Conservation (phyloP, 53 echinoderm and acorn worm genomes). For the Patiria pectinifera region DNA sequence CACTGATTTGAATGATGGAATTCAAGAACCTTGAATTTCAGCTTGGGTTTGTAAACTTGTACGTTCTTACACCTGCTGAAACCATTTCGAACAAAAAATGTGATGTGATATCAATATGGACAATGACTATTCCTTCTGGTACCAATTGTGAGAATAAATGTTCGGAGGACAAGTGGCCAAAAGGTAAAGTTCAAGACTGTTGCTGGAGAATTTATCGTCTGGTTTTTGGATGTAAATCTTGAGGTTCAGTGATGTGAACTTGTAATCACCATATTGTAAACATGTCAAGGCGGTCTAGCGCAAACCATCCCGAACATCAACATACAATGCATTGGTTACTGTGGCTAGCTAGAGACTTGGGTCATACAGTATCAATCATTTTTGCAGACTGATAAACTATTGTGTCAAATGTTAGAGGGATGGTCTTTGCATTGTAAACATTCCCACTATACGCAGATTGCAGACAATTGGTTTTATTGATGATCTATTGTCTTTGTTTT, state of each 20-base stretch:
- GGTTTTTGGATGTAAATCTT: not conserved
- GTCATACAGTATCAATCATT: slow-evolving; percentile 20
- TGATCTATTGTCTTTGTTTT: too few species aligned
- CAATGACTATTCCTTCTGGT: too few species aligned
- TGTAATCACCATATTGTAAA: not conserved
- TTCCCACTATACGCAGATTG: not conserved
- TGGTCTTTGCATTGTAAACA: not conserved
- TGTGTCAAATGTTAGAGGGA: slow-evolving; percentile 5
- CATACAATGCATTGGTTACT: slow-evolving; percentile 14
- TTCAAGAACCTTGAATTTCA: too few species aligned
- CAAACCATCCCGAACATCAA: not conserved
- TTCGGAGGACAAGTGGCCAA: not conserved
- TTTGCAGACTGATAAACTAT: too few species aligned
- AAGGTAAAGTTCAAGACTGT: not conserved
- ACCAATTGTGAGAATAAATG: too few species aligned
- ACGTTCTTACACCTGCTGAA: too few species aligned
- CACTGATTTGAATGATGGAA: too few species aligned
- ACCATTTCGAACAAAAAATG: too few species aligned
- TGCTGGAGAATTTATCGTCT: not conserved
- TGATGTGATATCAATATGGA: too few species aligned
- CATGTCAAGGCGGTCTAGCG: not conserved
- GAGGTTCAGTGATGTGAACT: not conserved
- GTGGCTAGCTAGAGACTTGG: not conserved
- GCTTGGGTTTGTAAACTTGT: too few species aligned
- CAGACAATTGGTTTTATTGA: too few species aligned